A percentile compares a stretch with the other conserved stretches of the same genome.
These are phyloP conservation scores for Aphaenogaster floridana DNA, from an alignment of 1,140 invertebrate species.

Conservation along the genomic window DNA sequence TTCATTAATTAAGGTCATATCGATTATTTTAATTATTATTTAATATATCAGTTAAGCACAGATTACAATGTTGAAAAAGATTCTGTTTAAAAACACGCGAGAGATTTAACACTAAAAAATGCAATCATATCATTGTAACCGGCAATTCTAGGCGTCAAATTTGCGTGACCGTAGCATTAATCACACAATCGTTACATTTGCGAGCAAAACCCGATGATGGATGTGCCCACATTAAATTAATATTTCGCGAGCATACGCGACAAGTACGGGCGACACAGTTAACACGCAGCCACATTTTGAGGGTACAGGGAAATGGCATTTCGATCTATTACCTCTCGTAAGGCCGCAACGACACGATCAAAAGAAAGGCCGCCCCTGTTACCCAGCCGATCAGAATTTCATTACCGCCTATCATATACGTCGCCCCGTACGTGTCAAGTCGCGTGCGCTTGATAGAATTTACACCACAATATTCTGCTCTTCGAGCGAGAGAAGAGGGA, in stretches of 20 bases:
- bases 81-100: background rate
- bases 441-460: constrained; percentile 28
- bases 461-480: constrained; percentile 34
- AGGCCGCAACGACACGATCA: constrained; percentile 22
- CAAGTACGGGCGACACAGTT: background rate
- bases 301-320: constrained; percentile 13
- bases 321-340: constrained; percentile 38
- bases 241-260: constrained; percentile 10
- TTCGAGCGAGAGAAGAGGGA: background rate
- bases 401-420: constrained; percentile 41
- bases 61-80: background rate
- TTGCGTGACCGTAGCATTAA: constrained; percentile 19
- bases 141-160: background rate
- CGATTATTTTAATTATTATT: constrained; percentile 19
- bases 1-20: background rate
- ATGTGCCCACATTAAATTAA: constrained; percentile 47
- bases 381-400: constrained; percentile 41
- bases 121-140: background rate
- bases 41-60: background rate
- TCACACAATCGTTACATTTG: constrained; percentile 32
- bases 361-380: constrained; percentile 4
- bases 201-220: constrained; percentile 28
- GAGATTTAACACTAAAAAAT: background rate
- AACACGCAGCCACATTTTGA: constrained; percentile 30
- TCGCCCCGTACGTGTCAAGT: constrained; percentile 39